A percentile compares a stretch with the other conserved stretches of the same genome.
These are phyloP conservation scores for Eudyptes chrysolophus DNA, from an alignment of 2,113 vertebrate species.

Conservation along the genomic window DNA sequence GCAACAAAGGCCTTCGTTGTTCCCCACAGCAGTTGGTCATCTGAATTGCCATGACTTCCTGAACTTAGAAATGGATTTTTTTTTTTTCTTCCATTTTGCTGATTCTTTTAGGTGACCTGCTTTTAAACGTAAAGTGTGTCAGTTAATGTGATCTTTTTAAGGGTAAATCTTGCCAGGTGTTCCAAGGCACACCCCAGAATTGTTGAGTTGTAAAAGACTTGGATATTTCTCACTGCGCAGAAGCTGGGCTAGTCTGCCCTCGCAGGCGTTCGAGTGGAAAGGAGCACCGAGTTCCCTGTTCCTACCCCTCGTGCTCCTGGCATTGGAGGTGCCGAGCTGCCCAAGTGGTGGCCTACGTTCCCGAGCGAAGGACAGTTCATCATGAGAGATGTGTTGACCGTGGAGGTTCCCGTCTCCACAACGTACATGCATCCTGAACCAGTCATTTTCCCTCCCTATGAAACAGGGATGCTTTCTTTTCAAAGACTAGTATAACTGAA, in stretches of 20 bases:
- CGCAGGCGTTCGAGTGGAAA: fast-evolving
- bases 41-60: neutral
- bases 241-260: neutral
- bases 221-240: neutral
- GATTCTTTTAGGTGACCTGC: fast-evolving
- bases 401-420: neutral
- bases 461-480: neutral
- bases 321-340: neutral
- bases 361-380: neutral
- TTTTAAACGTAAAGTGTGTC: neutral
- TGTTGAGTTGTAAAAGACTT: neutral
- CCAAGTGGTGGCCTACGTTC: neutral
- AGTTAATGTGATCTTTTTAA: neutral
- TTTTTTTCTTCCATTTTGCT: neutral
- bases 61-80: neutral
- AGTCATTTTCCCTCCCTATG: neutral
- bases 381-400: neutral
- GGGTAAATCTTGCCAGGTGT: neutral
- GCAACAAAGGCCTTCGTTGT: neutral
- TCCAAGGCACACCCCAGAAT: neutral
- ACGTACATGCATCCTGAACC: neutral
- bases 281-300: neutral
- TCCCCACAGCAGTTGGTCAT: neutral
- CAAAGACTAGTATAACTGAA: neutral
- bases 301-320: neutral